Conservation (phyloP, 2,888 invertebrate species). For the Eupithecia inturbata region DNA sequence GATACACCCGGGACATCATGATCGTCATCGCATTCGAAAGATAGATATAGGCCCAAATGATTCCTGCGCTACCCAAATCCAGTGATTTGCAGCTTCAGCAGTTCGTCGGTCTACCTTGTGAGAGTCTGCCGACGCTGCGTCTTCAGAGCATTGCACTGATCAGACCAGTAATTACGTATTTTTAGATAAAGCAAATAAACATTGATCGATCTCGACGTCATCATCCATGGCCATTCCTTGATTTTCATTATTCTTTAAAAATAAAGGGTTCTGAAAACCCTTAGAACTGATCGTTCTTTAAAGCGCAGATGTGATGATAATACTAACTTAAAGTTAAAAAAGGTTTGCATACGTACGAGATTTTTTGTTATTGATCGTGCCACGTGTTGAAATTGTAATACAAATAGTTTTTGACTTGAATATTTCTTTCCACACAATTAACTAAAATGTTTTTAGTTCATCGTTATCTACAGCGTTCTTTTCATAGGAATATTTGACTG, state of each 20-base stretch:
- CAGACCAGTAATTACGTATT: neutral
- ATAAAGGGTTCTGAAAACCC: neutral
- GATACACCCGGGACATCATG: constrained; percentile 37
- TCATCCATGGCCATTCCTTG: neutral
- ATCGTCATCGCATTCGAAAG: neutral
- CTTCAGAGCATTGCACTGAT: neutral
- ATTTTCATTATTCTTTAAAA: neutral
- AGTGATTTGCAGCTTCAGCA: neutral
- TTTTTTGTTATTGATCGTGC: neutral
- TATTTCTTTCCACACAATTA: neutral
- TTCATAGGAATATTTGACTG: neutral
- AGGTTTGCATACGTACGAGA: neutral
- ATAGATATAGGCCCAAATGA: neutral
- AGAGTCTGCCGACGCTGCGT: neutral
- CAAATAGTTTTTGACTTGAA: too few relatives aligned
- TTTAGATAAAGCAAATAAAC: neutral
- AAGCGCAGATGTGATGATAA: too few relatives aligned
- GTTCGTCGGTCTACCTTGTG: neutral
- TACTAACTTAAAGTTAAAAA: too few relatives aligned
- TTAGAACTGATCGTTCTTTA: neutral
- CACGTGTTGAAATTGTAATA: neutral
- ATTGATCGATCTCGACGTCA: neutral
- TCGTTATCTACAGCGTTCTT: neutral
- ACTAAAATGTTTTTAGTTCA: neutral
- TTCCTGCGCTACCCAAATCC: neutral